A percentile compares a stretch with the other conserved stretches of the same genome.
Conservation (phyloP, 2,113 vertebrate species). For the Columbina picui region DNA sequence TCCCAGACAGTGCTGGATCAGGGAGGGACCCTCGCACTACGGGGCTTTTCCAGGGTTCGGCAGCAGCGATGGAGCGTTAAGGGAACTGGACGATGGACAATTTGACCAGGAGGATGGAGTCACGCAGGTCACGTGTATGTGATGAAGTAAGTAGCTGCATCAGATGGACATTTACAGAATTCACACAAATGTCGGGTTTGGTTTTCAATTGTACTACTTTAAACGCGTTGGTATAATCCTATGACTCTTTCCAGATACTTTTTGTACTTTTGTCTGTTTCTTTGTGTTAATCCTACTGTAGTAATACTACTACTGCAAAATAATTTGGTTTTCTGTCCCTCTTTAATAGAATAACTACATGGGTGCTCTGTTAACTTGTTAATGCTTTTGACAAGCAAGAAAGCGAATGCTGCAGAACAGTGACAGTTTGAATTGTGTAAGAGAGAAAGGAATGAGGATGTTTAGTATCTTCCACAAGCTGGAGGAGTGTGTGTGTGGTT, state of each 20-base stretch:
- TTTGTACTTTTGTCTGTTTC: neutral
- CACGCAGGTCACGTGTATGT: slow-evolving; percentile 97
- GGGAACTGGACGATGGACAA: slow-evolving; percentile 89
- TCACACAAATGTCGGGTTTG: neutral
- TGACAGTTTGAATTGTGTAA: neutral
- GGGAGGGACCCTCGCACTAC: slow-evolving; percentile 36
- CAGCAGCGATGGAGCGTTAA: slow-evolving; percentile 80
- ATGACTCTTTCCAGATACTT: neutral
- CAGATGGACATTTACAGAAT: slow-evolving; percentile 47
- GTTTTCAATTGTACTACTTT: neutral
- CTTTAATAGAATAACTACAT: neutral
- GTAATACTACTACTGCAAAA: slow-evolving; percentile 47
- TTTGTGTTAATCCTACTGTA: slow-evolving; percentile 33
- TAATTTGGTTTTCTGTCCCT: neutral
- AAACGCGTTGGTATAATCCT: neutral
- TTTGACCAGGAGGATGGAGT: slow-evolving; percentile 93
- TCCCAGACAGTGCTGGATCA: slow-evolving; percentile 59
- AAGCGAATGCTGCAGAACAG: slow-evolving; percentile 12
- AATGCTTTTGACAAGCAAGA: slow-evolving; percentile 14
- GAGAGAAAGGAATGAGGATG: slow-evolving; percentile 17
- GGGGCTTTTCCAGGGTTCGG: slow-evolving; percentile 83
- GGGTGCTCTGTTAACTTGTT: slow-evolving; percentile 11
- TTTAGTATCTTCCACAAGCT: neutral
- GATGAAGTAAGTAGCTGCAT: slow-evolving; percentile 47
- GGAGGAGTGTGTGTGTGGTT: neutral